phyloP scores from a whole-genome alignment of 2,113 vertebrate genomes.

The Scartelaos histophorus region DNA sequence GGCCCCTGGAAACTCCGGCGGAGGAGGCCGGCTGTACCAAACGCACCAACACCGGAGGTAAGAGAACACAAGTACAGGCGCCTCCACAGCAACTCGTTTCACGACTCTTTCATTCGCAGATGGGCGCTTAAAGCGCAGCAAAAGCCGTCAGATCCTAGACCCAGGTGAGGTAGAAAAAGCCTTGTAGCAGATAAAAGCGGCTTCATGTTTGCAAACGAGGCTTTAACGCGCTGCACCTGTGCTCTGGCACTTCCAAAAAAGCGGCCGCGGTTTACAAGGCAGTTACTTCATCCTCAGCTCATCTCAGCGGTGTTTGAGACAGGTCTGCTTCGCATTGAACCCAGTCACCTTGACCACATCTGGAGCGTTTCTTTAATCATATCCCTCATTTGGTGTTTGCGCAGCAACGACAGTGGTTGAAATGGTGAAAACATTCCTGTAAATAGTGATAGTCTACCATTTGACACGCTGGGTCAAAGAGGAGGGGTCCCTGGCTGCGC shows the following conservation, averaged over 20 bases:
- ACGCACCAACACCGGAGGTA: slow-evolving; percentile 87
- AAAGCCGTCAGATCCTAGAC: neutral
- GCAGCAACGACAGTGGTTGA: neutral
- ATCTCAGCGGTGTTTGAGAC: slow-evolving; percentile 22
- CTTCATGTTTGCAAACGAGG: neutral
- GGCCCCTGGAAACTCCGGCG: slow-evolving; percentile 84
- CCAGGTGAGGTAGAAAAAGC: slow-evolving; percentile 2
- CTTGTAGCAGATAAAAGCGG: slow-evolving; percentile 1
- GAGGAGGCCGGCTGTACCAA: slow-evolving; percentile 86
- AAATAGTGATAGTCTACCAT: neutral
- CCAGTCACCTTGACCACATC: slow-evolving; percentile 46
- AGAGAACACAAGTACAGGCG: slow-evolving; percentile 46
- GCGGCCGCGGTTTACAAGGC: slow-evolving; percentile 19
- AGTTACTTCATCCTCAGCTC: slow-evolving; percentile 30
- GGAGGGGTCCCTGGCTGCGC: neutral
- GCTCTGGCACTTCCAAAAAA: slow-evolving; percentile 42
- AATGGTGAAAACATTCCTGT: neutral
- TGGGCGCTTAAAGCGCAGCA: neutral
- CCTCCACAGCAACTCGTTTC: slow-evolving; percentile 16
- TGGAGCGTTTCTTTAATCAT: slow-evolving; percentile 29
- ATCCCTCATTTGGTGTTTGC: neutral
- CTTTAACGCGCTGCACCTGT: slow-evolving; percentile 47
- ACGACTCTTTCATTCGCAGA: slow-evolving; percentile 1
- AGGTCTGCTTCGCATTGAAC: slow-evolving; percentile 45
- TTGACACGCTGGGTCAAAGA: slow-evolving; percentile 6